Evolutionary conservation across 2,888 invertebrate genomes (phyloP), one percentile per base, ranked within the genome.

Genomic region (Folsomia manolachei): DNA sequence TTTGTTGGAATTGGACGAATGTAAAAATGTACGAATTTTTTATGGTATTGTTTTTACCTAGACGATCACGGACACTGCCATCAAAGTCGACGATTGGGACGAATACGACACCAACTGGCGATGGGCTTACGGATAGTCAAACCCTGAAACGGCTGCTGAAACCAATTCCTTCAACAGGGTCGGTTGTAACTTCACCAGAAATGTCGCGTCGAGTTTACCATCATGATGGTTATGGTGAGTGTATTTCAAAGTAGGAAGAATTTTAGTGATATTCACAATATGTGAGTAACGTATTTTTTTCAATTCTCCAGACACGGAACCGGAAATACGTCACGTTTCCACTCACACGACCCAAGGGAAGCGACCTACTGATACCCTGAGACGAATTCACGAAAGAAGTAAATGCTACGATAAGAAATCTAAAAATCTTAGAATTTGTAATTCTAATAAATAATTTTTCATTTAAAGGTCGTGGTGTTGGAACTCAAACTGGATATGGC

Each of bases 71-170:
- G 61, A 79, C 80, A 63, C 73, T 80, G 51, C 78, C 79, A 70
- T 76, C 79, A 60, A 81, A 81, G 71, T 80, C 81, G 70, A 79
- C 81, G n/a, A 81, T 81, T 62, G 81, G 81, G 71, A 81, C 81
- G 25, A 81, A 81, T 61, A 81, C 81, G 52, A 81, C 81, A 21
- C 79, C 81, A 63, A 81, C 81, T n/a, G 81, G 81, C 56, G 81
- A 81, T 72, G 76, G 78, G 26, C 72, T 81, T 72, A 82, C 90
- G 84, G 94, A 94, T 84, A 91, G 91, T 82, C 91, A 90, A 83
- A 95, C 95, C 9, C 87, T 97, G 81, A 95, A 96, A 84, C 89
- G 94, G 78, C 95, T 97, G 93, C 87, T 97, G 81, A 95, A 95
- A 83, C 95, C 95, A 66, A 93, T 97, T 90, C 92, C 95, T 25